Base-by-base conservation (phyloP, 2,888 invertebrate species). In the Cheilosia urbana region DNA sequence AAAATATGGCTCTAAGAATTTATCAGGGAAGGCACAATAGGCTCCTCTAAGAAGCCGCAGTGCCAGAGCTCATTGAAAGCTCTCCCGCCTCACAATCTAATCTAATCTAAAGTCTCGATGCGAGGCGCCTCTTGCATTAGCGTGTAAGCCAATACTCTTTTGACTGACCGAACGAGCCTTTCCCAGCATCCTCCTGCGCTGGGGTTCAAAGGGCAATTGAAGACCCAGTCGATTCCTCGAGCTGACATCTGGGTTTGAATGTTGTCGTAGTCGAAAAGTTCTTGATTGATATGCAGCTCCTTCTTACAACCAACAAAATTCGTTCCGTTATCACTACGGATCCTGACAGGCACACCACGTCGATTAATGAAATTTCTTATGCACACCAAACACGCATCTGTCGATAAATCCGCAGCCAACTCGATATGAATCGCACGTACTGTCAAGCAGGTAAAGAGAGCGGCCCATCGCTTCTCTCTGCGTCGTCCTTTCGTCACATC, bases 121-220 rank as follows among this genome's bases (percentile, higher is more conserved):
- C 27, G 27, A 27, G 27, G 27, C 27, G 27, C 27, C 27, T 27
- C 27, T 27, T 27, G 5, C 6, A 6, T 27, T 27, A 27, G 5
- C 27, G 27, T 27, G 27, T 27, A 30, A 6, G n/a, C n/a, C 19
- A 37, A 19, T 11, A 57, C 24, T 17, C 27, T 34, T 58, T 84
- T 87, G 0, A 87, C 80, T 1, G 78, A 87, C 37, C 71, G 87
- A 0, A 88, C 76, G 0, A 88, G 21, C 19, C 81, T 37, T n/a
- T 87, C 84, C 89, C 89, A 89, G 24, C 81, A 68, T 0, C 88
- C 89, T 5, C 88, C 88, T 62, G 84, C 87, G 17, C 63, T 51
- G 2, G 87, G 88, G 21, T 84, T 49, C 4, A 53, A 34, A n/a
- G 87, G 87, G 2, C 73, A 79, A 51, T 87, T 87, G 21, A 80